phyloP scores from a whole-genome alignment of 2,113 vertebrate genomes.

The Fregetta grallaria region DNA sequence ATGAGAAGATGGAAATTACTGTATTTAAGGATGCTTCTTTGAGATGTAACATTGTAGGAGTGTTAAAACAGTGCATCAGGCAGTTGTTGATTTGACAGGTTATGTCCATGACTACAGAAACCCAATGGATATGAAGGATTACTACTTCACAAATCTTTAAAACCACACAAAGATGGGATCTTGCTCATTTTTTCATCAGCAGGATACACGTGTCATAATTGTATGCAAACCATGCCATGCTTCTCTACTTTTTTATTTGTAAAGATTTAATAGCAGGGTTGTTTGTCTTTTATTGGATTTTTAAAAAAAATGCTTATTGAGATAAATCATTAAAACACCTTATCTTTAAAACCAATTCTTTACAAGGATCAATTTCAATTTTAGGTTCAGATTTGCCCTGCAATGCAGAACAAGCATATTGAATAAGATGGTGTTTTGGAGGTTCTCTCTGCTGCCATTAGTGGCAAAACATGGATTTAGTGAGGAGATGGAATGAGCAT shows the following conservation, averaged over 20 bases:
- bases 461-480: background rate
- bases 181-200: background rate
- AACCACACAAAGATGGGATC: background rate
- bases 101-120: background rate
- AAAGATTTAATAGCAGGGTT: background rate
- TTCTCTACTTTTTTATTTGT: background rate
- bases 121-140: background rate
- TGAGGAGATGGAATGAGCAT: background rate
- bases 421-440: background rate
- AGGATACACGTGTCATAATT: background rate
- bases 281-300: background rate
- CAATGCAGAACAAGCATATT: background rate
- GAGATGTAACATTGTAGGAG: background rate
- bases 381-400: background rate
- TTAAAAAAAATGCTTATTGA: background rate
- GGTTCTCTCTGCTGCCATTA: background rate
- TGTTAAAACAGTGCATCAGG: background rate
- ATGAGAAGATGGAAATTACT: background rate
- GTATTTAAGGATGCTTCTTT: background rate
- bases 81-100: background rate
- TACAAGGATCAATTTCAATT: background rate
- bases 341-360: background rate
- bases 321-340: background rate
- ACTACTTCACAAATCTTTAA: background rate
- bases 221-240: background rate